These are phyloP conservation scores for Leptinotarsa lineolata DNA, from an alignment of 1,140 invertebrate genomes.

Conservation along the genomic window DNA sequence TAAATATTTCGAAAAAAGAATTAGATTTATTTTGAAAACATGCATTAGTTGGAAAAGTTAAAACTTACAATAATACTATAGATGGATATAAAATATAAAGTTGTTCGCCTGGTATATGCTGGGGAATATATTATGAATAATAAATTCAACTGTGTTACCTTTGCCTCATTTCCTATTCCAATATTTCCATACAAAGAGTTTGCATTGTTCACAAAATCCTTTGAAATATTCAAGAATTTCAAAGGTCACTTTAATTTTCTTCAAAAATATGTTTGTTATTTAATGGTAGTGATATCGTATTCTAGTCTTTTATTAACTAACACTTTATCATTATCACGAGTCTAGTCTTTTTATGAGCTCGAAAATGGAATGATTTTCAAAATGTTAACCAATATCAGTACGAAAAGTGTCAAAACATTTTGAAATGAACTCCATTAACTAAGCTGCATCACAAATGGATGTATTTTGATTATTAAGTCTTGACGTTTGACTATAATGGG, in stretches of 20 bases:
- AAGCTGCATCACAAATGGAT: constrained; percentile 23
- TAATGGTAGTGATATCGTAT: constrained; percentile 39
- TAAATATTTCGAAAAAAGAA: no score
- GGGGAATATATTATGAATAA: background rate
- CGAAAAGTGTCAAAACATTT: background rate
- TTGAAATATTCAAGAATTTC: background rate
- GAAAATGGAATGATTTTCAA: background rate
- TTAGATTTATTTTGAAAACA: no score
- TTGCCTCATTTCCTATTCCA: background rate
- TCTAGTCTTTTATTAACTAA: constrained; percentile 40
- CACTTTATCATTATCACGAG: constrained; percentile 31
- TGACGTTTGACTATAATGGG: constrained; percentile 52
- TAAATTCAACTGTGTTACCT: background rate
- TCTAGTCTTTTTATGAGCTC: constrained; percentile 18
- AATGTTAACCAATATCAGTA: background rate
- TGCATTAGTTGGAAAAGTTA: no score
- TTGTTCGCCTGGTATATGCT: no score
- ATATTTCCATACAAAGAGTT: constrained; percentile 14
- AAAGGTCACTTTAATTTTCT: background rate
- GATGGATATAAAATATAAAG: no score
- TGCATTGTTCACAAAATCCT: background rate
- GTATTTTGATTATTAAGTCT: constrained; percentile 30
- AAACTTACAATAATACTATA: no score
- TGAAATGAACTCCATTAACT: background rate
- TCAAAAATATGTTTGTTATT: constrained; percentile 32